Conservation (phyloP, 1,140 invertebrate genomes). For the Elymnias hypermnestra region DNA sequence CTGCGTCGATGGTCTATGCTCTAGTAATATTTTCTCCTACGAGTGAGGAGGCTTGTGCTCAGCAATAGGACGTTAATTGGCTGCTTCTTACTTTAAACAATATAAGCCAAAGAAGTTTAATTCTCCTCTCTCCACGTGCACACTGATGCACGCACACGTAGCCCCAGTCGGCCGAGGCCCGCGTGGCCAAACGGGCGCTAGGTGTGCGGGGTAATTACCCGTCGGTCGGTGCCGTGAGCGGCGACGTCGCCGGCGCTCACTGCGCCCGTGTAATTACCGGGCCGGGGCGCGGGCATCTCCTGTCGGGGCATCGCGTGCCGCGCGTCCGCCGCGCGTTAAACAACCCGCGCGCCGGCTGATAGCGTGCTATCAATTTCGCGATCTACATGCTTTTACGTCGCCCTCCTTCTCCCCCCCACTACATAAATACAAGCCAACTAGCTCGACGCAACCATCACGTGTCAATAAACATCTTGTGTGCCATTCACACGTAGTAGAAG, state of each 20-base stretch:
- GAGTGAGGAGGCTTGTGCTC: no score
- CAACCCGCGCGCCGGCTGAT: constrained; percentile 72
- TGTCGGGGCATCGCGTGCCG: constrained; percentile 69
- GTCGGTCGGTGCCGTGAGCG: constrained; percentile 30
- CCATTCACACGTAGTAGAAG: no score
- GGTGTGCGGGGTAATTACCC: constrained; percentile 41
- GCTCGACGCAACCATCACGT: constrained; percentile 53
- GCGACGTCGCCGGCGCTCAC: constrained; percentile 65
- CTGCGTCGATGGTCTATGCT: no score
- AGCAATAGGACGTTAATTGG: no score
- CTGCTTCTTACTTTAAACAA: no score
- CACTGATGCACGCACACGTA: no score
- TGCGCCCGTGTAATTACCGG: constrained; percentile 66
- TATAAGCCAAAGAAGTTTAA: no score
- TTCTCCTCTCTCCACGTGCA: no score
- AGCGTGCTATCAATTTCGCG: constrained; percentile 74
- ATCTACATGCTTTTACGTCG: constrained; percentile 73
- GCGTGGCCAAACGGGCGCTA: constrained; percentile 20
- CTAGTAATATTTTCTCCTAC: no score
- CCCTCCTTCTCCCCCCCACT: constrained; percentile 63
- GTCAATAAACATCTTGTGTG: constrained; percentile 59
- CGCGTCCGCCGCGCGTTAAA: constrained; percentile 61
- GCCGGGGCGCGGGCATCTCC: constrained; percentile 62
- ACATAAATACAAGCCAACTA: no score
- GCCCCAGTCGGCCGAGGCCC: background rate